phyloP scores from a whole-genome alignment of 2,797 vertebrate species.

The Borostomias antarcticus region DNA sequence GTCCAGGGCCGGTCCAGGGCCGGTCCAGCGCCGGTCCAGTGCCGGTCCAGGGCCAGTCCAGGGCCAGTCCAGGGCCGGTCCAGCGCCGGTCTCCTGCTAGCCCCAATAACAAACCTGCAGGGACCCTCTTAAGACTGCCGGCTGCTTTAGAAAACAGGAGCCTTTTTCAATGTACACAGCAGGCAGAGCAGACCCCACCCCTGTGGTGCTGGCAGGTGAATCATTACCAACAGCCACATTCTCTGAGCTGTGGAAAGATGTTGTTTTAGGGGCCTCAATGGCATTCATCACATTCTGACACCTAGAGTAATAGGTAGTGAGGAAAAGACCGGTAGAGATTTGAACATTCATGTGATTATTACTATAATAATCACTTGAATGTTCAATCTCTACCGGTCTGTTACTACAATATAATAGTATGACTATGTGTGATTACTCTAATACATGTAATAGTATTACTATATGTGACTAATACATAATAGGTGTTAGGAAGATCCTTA shows the following conservation, averaged over 20 bases:
- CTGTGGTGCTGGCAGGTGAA: neutral
- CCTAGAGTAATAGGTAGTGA: neutral
- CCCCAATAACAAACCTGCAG: conserved; percentile 2
- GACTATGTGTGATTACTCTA: no score
- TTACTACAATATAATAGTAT: no score
- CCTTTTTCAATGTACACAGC: conserved; percentile 2
- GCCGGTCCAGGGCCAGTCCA: no score
- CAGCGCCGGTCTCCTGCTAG: no score
- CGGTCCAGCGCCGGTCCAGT: no score
- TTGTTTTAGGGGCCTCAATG: neutral
- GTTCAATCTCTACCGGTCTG: no score
- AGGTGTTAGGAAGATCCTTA: no score
- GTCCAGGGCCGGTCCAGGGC: no score
- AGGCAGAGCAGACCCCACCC: neutral
- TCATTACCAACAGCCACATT: neutral
- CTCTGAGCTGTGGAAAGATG: conserved; percentile 10
- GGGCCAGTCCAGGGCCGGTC: no score
- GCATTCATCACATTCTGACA: conserved; percentile 10
- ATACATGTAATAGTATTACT: no score
- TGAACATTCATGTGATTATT: neutral
- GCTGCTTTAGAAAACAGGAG: neutral
- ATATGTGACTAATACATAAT: no score
- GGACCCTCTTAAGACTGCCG: neutral
- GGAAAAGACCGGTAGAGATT: neutral
- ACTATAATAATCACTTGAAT: no score